phyloP scores from a whole-genome alignment of 1,140 invertebrate genomes.

The Ptiloglossa arizonensis region DNA sequence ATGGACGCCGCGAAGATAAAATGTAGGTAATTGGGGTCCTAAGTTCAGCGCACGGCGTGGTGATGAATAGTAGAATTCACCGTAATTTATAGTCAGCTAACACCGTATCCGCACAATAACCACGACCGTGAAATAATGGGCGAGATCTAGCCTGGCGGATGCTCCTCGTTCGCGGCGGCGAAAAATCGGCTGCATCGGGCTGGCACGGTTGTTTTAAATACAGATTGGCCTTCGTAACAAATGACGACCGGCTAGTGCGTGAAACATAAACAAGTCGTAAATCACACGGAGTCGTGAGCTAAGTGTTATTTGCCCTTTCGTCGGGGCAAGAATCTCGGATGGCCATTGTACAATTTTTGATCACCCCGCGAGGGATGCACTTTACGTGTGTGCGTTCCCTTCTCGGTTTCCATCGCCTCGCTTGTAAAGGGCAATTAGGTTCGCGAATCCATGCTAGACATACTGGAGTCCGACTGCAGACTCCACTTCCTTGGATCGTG shows the following conservation, averaged over 20 bases:
- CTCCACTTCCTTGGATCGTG: too few species aligned
- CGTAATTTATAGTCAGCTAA: constrained; percentile 49
- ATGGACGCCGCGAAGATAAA: constrained; percentile 41
- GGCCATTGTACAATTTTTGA: background rate
- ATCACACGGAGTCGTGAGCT: constrained; percentile 15
- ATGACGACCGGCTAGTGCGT: constrained; percentile 21
- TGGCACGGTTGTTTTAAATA: constrained; percentile 39
- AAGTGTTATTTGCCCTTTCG: background rate
- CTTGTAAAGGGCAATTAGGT: background rate
- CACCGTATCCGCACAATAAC: constrained; percentile 39
- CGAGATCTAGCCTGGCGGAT: constrained; percentile 28
- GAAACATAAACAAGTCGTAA: constrained; percentile 37
- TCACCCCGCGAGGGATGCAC: background rate
- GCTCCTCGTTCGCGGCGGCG: background rate
- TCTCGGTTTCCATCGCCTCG: too few species aligned
- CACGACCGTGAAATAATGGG: constrained; percentile 45
- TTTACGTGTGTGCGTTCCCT: background rate
- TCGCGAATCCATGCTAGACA: too few species aligned
- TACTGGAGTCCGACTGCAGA: too few species aligned
- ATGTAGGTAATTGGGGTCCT: constrained; percentile 54
- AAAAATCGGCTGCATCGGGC: constrained; percentile 13
- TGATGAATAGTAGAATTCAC: constrained; percentile 54
- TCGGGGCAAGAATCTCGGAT: too few species aligned
- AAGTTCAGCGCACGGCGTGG: constrained; percentile 42
- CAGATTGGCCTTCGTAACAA: constrained; percentile 40